Evolutionary conservation across 2,888 invertebrate genomes (phyloP).

Genomic region (Nymphalis urticae): DNA sequence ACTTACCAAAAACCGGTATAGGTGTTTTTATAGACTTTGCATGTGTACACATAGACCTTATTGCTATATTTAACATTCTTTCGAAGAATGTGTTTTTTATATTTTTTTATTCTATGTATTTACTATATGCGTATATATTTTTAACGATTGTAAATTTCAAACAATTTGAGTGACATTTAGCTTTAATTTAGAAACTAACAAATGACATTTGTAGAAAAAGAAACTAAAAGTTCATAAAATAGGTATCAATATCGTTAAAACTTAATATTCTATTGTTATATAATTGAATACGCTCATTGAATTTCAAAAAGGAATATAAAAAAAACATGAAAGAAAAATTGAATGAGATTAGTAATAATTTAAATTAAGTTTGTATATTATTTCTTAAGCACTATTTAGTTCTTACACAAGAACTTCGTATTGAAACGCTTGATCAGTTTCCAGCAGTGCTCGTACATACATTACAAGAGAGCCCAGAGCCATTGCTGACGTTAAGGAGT

Average conservation of each 20-base stretch:
- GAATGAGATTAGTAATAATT: too few relatives aligned
- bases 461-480: constrained; percentile 67
- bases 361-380: too few relatives aligned
- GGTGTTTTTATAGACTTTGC: constrained; percentile 50
- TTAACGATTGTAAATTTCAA: background rate
- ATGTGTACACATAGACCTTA: constrained; percentile 48
- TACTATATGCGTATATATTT: background rate
- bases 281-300: too few relatives aligned
- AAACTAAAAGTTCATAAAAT: background rate
- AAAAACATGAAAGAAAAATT: too few relatives aligned
- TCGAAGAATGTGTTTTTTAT: background rate
- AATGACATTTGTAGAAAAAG: background rate
- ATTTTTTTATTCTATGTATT: background rate
- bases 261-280: too few relatives aligned
- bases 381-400: background rate
- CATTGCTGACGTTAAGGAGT: constrained; percentile 73
- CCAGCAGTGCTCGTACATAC: constrained; percentile 68
- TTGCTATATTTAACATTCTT: constrained; percentile 49
- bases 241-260: too few relatives aligned
- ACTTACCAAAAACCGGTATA: constrained; percentile 62
- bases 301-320: background rate
- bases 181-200: background rate
- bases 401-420: constrained; percentile 64
- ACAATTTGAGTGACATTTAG: background rate
- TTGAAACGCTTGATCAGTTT: constrained; percentile 75